Percentiles rank a stretch among this genome's conserved stretches.
These are phyloP conservation scores for Troides oblongomaculatus DNA, from an alignment of 2,888 invertebrate genomes.

Conservation along the genomic window DNA sequence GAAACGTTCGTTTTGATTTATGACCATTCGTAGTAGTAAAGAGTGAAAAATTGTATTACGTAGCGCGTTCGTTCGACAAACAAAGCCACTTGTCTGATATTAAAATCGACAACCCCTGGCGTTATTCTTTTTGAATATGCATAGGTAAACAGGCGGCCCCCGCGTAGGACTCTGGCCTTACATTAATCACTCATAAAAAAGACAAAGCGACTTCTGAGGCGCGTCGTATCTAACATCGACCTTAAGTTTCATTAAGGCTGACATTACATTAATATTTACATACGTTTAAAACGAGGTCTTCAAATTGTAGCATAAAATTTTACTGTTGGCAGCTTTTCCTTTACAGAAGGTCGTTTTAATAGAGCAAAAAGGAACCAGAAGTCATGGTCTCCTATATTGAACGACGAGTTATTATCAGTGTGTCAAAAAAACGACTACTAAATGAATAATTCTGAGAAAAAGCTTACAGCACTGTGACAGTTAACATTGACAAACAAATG, in stretches of 20 bases:
- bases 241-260: constrained; percentile 55
- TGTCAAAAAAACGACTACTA: too few species aligned
- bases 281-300: background rate
- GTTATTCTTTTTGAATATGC: constrained; percentile 57
- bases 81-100: constrained; percentile 33
- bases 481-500: too few species aligned
- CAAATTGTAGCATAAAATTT: background rate
- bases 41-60: constrained; percentile 16
- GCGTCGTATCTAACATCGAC: constrained; percentile 67
- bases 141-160: constrained; percentile 53
- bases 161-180: constrained; percentile 36
- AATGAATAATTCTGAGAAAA: too few species aligned
- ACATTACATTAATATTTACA: constrained; percentile 6
- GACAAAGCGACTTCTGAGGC: constrained; percentile 67
- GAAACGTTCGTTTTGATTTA: background rate
- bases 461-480: too few species aligned
- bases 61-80: constrained; percentile 33
- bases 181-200: constrained; percentile 79
- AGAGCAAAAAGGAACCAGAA: too few species aligned
- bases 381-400: too few species aligned
- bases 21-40: background rate
- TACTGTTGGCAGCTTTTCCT: background rate
- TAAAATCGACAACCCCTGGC: constrained; percentile 42
- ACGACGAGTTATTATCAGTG: too few species aligned
- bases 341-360: background rate